Base-by-base conservation (phyloP, 2,888 invertebrate genomes). In the Latrodectus hesperus region DNA sequence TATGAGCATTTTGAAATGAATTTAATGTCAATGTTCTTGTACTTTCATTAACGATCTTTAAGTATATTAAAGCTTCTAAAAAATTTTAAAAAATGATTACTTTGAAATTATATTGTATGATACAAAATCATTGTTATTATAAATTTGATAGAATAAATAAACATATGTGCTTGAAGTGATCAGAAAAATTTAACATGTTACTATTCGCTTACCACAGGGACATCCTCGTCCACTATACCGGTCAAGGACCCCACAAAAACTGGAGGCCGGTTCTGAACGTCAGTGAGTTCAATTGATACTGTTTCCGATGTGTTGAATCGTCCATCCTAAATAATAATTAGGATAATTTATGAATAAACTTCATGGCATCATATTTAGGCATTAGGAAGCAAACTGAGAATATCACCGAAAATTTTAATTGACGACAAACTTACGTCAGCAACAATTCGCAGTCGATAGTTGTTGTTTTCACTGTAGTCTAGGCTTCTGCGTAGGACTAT, bases 221-320 rank as follows among this genome's bases (percentile, higher is more conserved):
- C 96, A 91, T 97, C 96, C 92, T 97, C 97, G 26, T 84, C 85
- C 5, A 90, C 94, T 49, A 96, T 95, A 0, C 96, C 96, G 16
- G 95, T 95, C 81, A 97, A 93, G 0, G 96, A 94, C 0, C 96
- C 96, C 73, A 95, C 94, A 93, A 97, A 97, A 81, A 95, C 94
- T 0, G 97, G 97, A 0, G 97, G 96, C 0, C 95, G 95, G 92
- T 97, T 96, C 93, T 97, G 97, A 0, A 97, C 95, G 91, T 97
- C 97, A 88, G 95, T 94, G 0, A 98, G 95, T 89, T 95, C 95
- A 51, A 97, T 95, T 91, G 95, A 95, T 16, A 97, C 95, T 75
- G 94, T 94, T 0, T 96, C 95, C 14, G 94, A 94, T 0, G 95
- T 95, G 90, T 95, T 95, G 90, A 96, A 94, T 14, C 94, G 93